Base-by-base conservation (phyloP, 2,113 vertebrate species). In the Gambusia affinis region DNA sequence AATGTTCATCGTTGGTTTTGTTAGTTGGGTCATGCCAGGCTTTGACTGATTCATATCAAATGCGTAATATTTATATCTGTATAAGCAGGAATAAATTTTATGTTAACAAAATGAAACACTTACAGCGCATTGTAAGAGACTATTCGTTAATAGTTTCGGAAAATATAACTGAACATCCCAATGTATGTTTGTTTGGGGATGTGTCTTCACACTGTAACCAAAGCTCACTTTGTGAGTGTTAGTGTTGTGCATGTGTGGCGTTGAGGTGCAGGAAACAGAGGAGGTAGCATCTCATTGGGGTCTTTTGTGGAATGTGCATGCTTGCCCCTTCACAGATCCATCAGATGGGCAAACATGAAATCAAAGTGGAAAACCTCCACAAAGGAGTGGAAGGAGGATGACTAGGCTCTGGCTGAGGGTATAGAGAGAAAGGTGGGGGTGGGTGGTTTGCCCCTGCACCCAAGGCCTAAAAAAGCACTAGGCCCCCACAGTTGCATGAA, bases 321-420 rank as follows among this genome's bases (percentile, higher is more conserved):
- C 83, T 82, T 51, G 33, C 72, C 83, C 75, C 69, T 39, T 87
- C 84, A 72, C 75, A 19, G 54, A 89, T 83, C 89, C 75, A 82
- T 35, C 86, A 93, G 67, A 88, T 82, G 87, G 91, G 84, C 84
- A 88, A 93, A 92, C 82, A 88, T 92, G 92, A 95, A 96, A 94
- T 92, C 93, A 91, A 89, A 94, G 90, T 91, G 90, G 93, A 93
- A 95, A 92, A 93, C 92, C 75, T 24, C 61, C 88, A 95, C 92
- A 92, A 94, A 95, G 88, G 83, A 88, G 84, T 91, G 92, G 82
- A 74, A 87, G 82, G 86, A 88, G 87, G 88, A 93, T 92, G 92
- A 92, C 87, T 86, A 91, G 88, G 77, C 70, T 87, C 75, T 82
- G 84, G 76, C 68, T 72, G 63, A 76, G 83, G 76, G 72, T 76